phyloP scores from a whole-genome alignment of 1,140 invertebrate species.

The Doryteuthis pealeii region DNA sequence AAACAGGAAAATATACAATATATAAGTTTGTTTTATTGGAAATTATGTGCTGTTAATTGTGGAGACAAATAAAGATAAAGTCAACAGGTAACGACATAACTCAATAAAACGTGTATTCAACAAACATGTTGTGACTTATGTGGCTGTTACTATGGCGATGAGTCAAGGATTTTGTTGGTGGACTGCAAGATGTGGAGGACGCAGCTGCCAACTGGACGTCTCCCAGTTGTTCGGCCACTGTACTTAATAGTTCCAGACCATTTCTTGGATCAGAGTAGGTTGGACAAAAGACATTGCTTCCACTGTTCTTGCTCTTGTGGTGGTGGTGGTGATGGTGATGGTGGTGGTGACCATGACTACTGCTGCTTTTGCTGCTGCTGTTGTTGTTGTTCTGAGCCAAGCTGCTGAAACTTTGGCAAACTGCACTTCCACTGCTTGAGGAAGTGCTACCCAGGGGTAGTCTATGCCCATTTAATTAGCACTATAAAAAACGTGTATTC shows the following conservation, averaged over 20 bases:
- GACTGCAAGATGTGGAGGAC: constrained; percentile 9
- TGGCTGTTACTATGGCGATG: constrained; percentile 29
- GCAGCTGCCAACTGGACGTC: constrained; percentile 66
- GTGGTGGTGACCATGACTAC: background rate
- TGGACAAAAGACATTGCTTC: constrained; percentile 49
- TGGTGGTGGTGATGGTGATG: background rate
- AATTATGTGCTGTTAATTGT: no score
- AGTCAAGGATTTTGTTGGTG: constrained; percentile 16
- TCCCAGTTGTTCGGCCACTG: constrained; percentile 80
- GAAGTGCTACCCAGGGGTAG: background rate
- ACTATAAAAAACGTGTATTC: no score
- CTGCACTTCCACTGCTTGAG: background rate
- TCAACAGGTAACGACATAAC: no score
- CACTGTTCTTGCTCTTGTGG: background rate
- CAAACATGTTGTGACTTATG: no score
- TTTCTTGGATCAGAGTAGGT: constrained; percentile 64
- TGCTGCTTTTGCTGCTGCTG: no score
- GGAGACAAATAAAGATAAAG: no score
- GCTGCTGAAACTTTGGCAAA: background rate
- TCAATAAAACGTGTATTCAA: no score
- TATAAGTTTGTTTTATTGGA: no score
- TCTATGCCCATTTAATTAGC: no score
- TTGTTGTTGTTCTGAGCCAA: no score
- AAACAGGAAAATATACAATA: no score
- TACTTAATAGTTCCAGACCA: constrained; percentile 78